Conservation (phyloP, 2,113 vertebrate species). For the Tricholaema leucomelas region DNA sequence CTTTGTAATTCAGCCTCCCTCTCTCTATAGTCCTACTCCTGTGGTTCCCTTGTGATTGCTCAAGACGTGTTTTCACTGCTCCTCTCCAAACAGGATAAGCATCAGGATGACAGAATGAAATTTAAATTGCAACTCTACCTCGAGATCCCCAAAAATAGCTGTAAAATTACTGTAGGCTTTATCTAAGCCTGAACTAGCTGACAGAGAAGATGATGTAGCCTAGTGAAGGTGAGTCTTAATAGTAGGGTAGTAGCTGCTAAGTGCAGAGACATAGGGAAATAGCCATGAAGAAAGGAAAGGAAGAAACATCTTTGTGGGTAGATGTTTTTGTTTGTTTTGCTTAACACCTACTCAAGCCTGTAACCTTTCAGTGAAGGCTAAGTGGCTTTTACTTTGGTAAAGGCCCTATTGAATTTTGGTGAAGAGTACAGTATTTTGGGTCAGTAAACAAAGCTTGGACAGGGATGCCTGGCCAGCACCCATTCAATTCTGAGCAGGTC, state of each 20-base stretch:
- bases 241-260: not conserved
- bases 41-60: constrained; percentile 49
- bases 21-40: constrained; percentile 9
- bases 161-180: constrained; percentile 40
- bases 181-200: constrained; percentile 1
- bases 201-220: not conserved
- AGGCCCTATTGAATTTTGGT: not conserved
- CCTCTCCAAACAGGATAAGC: constrained; percentile 15
- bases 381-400: not conserved
- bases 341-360: not conserved
- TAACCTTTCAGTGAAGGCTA: not conserved
- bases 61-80: not conserved
- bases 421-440: not conserved
- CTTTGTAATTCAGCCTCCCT: not conserved
- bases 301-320: not conserved
- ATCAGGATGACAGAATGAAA: constrained; percentile 46
- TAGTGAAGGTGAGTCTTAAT: not conserved
- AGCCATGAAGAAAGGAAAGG: not conserved
- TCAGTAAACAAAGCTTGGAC: not conserved
- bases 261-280: not conserved
- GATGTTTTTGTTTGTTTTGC: not conserved
- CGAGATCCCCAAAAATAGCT: constrained; percentile 10
- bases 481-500: not conserved
- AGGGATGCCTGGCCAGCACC: not conserved
- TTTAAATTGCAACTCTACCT: constrained; percentile 43